A percentile compares a stretch with the other conserved stretches of the same genome.
These are phyloP conservation scores for Ondatra zibethicus DNA, from an alignment of 2,113 vertebrate species.

Conservation along the genomic window DNA sequence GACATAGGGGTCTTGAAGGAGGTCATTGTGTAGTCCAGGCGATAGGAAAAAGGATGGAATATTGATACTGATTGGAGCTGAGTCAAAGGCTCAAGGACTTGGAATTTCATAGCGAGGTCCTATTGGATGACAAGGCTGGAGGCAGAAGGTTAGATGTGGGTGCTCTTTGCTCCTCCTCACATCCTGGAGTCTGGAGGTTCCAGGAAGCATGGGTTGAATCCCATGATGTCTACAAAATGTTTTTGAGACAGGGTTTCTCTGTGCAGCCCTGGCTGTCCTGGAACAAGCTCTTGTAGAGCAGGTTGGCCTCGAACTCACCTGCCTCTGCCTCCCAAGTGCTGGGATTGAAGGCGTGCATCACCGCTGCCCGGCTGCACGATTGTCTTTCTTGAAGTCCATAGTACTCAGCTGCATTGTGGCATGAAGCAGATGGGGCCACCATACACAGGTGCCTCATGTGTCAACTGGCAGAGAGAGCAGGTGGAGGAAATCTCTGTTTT, in stretches of 20 bases:
- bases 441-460: conserved; percentile 57
- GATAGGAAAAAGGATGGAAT: neutral
- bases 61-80: neutral
- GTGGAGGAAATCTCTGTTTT: conserved; percentile 51
- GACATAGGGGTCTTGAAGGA: too few species aligned
- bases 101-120: neutral
- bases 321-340: too few species aligned
- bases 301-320: too few species aligned
- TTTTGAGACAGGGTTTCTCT: too few species aligned
- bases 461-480: conserved; percentile 55
- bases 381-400: conserved; percentile 60
- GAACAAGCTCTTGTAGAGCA: too few species aligned
- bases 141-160: neutral
- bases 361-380: too few species aligned
- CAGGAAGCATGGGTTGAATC: neutral
- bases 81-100: neutral
- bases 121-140: neutral
- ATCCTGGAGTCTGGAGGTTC: neutral
- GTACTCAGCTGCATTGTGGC: conserved; percentile 61
- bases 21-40: neutral
- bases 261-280: too few species aligned
- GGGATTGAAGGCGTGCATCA: too few species aligned
- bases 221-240: conserved; percentile 65
- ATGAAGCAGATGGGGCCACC: conserved; percentile 44
- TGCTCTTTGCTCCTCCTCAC: neutral